Evolutionary conservation across 2,888 invertebrate species (phyloP), one percentile per base, ranked within the genome.

Genomic region (Carterocephalus palaemon): DNA sequence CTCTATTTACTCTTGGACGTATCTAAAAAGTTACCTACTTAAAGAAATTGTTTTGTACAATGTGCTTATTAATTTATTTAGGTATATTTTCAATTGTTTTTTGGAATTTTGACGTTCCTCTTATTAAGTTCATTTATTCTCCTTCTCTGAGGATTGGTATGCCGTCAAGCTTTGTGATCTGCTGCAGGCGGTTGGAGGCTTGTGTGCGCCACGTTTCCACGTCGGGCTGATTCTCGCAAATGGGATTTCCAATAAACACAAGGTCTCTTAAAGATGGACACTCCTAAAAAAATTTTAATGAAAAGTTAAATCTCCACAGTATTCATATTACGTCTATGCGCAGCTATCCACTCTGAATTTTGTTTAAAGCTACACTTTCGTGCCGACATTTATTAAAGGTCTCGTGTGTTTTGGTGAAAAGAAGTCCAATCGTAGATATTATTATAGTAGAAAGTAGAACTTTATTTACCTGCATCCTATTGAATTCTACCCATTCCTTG

Each of bases 401-500:
- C n/a, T n/a, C n/a, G n/a, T n/a, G n/a, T n/a, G n/a, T n/a, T n/a
- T n/a, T n/a, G n/a, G n/a, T n/a, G n/a, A n/a, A n/a, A n/a, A n/a
- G n/a, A n/a, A n/a, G n/a, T n/a, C n/a, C n/a, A n/a, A n/a, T n/a
- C n/a, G n/a, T 2, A 13, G 2, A 20, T 10, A 26, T 10, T 1
- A 22, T 1, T 5, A 9, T 8, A 31, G 2, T 8, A 28, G 15
- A 4, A 28, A 12, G 1, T 24, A 3, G 9, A 8, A 24, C 9
- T 4, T 9, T 16, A 24, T 13, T 29, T 49, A 84, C 86, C 76
- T 85, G 84, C 16, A 86, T 46, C 53, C 83, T 70, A 49, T 84
- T 85, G 61, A 96, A 95, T 75, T 97, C 97, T 0, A 84, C 88
- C 95, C 95, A 95, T 57, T 97, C 97, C 69, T 95, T 95, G 0